Conservation (phyloP, 2,888 invertebrate species). For the Drosophila buzzatii region DNA sequence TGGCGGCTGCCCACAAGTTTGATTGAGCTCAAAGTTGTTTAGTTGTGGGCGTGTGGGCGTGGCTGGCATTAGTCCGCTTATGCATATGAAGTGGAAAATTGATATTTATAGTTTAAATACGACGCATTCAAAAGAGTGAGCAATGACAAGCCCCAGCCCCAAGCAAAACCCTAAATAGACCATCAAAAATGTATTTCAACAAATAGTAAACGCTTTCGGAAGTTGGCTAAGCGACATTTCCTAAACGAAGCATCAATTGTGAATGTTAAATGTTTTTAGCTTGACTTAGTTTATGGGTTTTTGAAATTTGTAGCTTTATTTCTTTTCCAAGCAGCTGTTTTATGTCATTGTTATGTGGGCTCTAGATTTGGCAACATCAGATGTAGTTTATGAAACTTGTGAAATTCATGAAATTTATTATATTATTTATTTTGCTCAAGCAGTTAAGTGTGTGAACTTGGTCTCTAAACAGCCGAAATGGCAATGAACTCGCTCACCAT, state of each 20-base stretch:
- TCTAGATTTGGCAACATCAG: constrained; percentile 39
- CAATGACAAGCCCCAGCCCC: constrained; percentile 2
- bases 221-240: constrained; percentile 60
- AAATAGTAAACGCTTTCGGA: constrained; percentile 61
- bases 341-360: constrained; percentile 47
- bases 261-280: constrained; percentile 31
- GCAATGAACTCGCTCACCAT: constrained; percentile 67
- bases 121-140: constrained; percentile 29
- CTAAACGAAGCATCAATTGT: constrained; percentile 19
- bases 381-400: constrained; percentile 4
- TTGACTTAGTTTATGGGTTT: constrained; percentile 32
- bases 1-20: constrained; percentile 19
- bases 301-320: background rate
- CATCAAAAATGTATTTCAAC: constrained; percentile 13
- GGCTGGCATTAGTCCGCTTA: constrained; percentile 17
- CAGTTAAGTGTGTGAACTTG: constrained; percentile 39
- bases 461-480: background rate
- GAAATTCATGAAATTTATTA: constrained; percentile 19
- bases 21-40: constrained; percentile 31
- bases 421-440: constrained; percentile 36
- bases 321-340: constrained; percentile 6
- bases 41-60: constrained; percentile 46
- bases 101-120: constrained; percentile 52
- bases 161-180: constrained; percentile 20
- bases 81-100: constrained; percentile 36